Evolutionary conservation across 2,888 invertebrate genomes (phyloP), one percentile per base, ranked within the genome.

Genomic region (Orthonychiurus folsomi): DNA sequence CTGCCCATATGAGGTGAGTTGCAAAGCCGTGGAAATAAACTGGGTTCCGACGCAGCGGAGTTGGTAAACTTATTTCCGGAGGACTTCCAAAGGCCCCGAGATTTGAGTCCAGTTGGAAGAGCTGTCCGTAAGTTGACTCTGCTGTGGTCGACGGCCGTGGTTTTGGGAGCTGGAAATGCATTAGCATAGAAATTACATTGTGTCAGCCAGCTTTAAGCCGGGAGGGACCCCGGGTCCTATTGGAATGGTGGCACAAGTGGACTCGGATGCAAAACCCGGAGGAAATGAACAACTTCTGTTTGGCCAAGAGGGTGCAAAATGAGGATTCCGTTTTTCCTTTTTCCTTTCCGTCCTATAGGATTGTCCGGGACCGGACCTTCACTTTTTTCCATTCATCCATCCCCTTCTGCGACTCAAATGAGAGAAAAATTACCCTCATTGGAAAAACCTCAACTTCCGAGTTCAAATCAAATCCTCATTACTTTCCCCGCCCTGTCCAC

Each of bases 181-280:
- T 71, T 71, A 69, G 71, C 71, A 71, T 71, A 70, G 69, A 71
- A 71, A 71, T 71, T 71, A 69, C 69, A 66, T 69, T 64, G 65
- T 70, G 69, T 64, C 65, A 65, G 62, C 56, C 59, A 62, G 53
- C 24, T 27, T 55, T 63, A 63, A 63, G 54, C 62, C 66, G 54
- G 50, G 20, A 63, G 64, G 65, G 65, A 63, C 65, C 64, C 59
- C 26, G 18, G 12, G 52, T 56, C 55, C 57, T 56, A 5, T 37
- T 37, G 37, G 52, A 63, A 47, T 59, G 50, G 48, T 25, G 12
- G 20, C 24, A 59, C 5, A 18, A 47, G 21, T 54, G 47, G 47
- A 37, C 50, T 58, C 28, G 60, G 58, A 63, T 61, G 58, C 60
- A 62, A 63, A 62, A 62, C 63, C 64, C 65, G 25, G 56, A 65